Evolutionary conservation across 2,113 vertebrate genomes (phyloP), one percentile per base, ranked within the genome.

Genomic region (Scopus umbretta): DNA sequence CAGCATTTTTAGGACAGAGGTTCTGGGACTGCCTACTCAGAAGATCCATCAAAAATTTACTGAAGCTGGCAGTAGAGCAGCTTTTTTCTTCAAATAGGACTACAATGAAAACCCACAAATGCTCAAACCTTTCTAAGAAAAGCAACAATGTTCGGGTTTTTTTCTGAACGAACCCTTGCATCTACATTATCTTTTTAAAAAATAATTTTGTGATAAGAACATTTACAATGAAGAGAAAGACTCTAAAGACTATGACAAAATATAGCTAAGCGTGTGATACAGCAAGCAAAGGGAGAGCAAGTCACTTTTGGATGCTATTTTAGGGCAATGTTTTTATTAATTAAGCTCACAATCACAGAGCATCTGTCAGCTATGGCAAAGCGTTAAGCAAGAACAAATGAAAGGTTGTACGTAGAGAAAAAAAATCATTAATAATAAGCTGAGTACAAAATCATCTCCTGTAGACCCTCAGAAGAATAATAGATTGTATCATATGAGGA

Each of bases 11-110:
- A 94, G 80, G 86, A 91, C 80, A 80, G 45, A 86, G 40, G 67
- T 61, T 93, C 74, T 72, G 81, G 47, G 40, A 91, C 63, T 81
- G 63, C 42, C 67, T 80, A 70, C 36, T 30, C 49, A 59, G 75
- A 92, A 53, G 63, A 91, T 16, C 63, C 55, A 96, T 78, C 36
- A 94, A 83, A 92, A 92, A 92, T 84, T 40, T 80, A 93, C 56
- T 38, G 70, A 79, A 47, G n/a, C 30, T 82, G 45, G 25, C 61
- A 94, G 67, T 34, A 88, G 19, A 23, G 32, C 20, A 82, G 59
- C 22, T 82, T 90, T 79, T 67, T 65, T 49, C 18, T 30, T 95
- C 52, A 82, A n/a, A 49, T 0, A 10, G 16, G 29, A 87, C n/a
- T n/a, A n/a, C 12, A 88, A 7, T 11, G 25, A 72, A 87, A 89